Evolutionary conservation across 2,113 vertebrate genomes (phyloP).

Genomic region (Hippocampus mohnikei): DNA sequence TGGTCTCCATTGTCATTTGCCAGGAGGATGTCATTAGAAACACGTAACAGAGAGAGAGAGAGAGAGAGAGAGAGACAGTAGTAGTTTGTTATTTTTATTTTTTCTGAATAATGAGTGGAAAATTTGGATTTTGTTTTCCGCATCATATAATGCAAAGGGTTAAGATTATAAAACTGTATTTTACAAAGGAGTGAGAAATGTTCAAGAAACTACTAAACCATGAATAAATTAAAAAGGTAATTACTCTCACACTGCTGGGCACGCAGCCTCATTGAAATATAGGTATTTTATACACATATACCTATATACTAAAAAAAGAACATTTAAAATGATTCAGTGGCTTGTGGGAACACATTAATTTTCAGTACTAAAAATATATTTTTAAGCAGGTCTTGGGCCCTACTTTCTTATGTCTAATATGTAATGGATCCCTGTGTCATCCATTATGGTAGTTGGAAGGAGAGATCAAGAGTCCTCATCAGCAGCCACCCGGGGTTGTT

Average conservation of each 20-base stretch:
- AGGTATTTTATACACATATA: constrained; percentile 80
- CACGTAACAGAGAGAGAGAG: too few species aligned
- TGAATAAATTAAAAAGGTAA: constrained; percentile 70
- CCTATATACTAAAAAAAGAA: constrained; percentile 81
- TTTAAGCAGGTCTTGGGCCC: constrained; percentile 75
- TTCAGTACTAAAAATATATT: constrained; percentile 85
- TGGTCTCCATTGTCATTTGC: too few species aligned
- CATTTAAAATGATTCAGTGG: constrained; percentile 84
- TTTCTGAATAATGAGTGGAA: not conserved
- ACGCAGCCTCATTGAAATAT: constrained; percentile 73
- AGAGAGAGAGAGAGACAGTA: too few species aligned
- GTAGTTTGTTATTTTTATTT: not conserved
- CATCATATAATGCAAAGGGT: constrained; percentile 5
- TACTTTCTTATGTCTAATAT: constrained; percentile 68
- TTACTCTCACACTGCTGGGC: constrained; percentile 57
- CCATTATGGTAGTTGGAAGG: constrained; percentile 67
- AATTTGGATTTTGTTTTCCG: not conserved
- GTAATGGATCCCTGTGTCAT: constrained; percentile 79
- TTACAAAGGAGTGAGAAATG: constrained; percentile 43
- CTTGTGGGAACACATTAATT: constrained; percentile 78
- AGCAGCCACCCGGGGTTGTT: constrained; percentile 74
- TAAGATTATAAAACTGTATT: constrained; percentile 34
- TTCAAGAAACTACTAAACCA: constrained; percentile 60
- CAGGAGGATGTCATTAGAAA: too few species aligned
- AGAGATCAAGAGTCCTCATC: constrained; percentile 64